These are phyloP conservation scores for Caerostris extrusa DNA, from an alignment of 1,140 invertebrate species.

Conservation along the genomic window DNA sequence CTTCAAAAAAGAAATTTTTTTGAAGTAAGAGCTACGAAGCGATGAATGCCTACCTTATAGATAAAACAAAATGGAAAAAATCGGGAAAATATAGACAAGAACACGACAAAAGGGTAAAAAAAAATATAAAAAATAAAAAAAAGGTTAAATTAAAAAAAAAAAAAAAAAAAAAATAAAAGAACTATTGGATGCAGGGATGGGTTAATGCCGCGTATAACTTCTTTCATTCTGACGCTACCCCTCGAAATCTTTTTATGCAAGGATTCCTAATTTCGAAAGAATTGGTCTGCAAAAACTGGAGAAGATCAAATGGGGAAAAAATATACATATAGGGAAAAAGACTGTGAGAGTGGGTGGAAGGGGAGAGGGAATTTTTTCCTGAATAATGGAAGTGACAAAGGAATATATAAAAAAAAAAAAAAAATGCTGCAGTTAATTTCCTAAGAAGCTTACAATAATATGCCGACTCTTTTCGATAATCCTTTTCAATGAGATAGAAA, in stretches of 20 bases:
- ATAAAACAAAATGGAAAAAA: no score
- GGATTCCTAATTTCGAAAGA: constrained; percentile 35
- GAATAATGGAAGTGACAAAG: constrained; percentile 47
- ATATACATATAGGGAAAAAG: neutral
- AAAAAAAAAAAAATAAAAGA: no score
- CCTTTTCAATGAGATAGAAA: constrained; percentile 23
- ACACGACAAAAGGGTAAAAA: no score
- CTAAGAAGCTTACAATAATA: constrained; percentile 53
- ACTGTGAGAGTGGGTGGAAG: neutral
- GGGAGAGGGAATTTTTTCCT: neutral
- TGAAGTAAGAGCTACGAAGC: no score
- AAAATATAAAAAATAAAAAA: no score
- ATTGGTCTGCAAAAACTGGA: neutral
- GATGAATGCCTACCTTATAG: no score
- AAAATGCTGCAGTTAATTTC: neutral
- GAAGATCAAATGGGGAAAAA: neutral
- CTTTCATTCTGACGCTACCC: neutral
- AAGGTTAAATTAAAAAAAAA: no score
- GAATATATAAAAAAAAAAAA: neutral
- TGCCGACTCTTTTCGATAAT: constrained; percentile 37
- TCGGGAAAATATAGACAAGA: no score
- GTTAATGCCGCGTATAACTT: neutral
- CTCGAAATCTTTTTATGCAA: constrained; percentile 30
- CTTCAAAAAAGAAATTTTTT: no score
- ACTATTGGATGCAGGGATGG: neutral